These are phyloP conservation scores for Catharus fuscescens DNA, from an alignment of 2,113 vertebrate genomes.

Conservation along the genomic window DNA sequence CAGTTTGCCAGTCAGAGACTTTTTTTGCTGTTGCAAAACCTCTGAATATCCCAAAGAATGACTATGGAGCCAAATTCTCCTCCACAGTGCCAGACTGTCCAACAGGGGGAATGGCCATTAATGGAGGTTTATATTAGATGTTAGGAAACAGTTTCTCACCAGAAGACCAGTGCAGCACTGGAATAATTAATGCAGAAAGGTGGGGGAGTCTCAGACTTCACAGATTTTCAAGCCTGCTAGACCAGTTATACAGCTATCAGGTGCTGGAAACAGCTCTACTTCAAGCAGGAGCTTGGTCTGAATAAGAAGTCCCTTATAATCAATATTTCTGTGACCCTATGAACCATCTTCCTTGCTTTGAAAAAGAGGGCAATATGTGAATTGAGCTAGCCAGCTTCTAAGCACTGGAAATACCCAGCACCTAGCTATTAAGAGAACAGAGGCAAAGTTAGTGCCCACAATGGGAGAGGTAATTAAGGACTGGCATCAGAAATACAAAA, in stretches of 20 bases:
- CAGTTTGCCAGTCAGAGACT: neutral
- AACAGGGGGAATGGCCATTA: neutral
- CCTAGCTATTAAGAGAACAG: neutral
- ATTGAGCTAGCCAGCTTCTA: neutral
- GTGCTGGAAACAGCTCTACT: neutral
- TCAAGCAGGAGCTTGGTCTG: neutral
- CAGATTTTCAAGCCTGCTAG: neutral
- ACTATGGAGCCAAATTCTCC: neutral
- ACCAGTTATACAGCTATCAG: neutral
- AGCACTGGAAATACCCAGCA: neutral
- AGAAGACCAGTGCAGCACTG: neutral
- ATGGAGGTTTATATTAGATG: neutral
- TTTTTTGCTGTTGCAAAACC: neutral
- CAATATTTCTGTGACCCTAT: neutral
- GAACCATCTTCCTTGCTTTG: neutral
- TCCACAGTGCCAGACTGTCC: neutral
- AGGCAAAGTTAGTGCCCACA: neutral
- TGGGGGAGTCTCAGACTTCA: neutral
- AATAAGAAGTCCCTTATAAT: neutral
- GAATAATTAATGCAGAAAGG: neutral
- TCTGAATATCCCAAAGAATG: neutral
- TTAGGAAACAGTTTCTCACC: neutral
- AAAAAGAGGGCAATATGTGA: neutral
- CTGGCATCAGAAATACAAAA: neutral
- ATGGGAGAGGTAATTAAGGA: neutral